Evolutionary conservation across 2,113 vertebrate genomes (phyloP).

Genomic region (Ammodytes marinus): DNA sequence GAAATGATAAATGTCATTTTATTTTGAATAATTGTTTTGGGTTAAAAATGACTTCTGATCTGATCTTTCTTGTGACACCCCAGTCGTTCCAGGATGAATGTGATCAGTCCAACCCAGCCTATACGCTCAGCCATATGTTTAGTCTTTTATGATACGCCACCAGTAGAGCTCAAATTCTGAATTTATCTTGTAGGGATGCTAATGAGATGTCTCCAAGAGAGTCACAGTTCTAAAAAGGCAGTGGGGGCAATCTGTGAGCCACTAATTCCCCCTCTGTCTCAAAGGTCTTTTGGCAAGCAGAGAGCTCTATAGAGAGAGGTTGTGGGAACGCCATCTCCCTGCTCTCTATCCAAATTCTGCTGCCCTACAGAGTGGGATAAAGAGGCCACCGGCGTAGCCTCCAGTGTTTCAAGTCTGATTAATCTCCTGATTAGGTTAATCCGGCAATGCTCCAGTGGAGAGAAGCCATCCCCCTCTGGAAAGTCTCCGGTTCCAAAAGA

Average conservation of each 20-base stretch:
- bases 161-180: constrained; percentile 12
- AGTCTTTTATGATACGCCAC: neutral
- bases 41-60: neutral
- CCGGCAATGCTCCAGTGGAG: constrained; percentile 69
- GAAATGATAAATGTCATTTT: neutral
- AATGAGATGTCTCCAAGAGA: constrained; percentile 37
- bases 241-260: constrained; percentile 41
- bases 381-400: constrained; percentile 73
- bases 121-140: neutral
- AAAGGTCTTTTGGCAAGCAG: constrained; percentile 54
- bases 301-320: constrained; percentile 63
- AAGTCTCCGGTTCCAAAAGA: constrained; percentile 49
- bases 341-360: constrained; percentile 66
- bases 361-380: constrained; percentile 61
- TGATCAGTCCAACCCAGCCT: neutral
- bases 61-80: neutral
- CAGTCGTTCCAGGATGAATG: neutral
- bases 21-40: too few species aligned
- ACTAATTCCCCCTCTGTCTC: constrained; percentile 51
- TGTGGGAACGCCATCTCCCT: constrained; percentile 75
- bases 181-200: constrained; percentile 41
- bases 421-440: constrained; percentile 85
- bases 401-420: constrained; percentile 81
- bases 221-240: constrained; percentile 30
- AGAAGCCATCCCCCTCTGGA: constrained; percentile 51